These are phyloP conservation scores for Epiblema foenella DNA, from an alignment of 2,888 invertebrate species.

Conservation along the genomic window DNA sequence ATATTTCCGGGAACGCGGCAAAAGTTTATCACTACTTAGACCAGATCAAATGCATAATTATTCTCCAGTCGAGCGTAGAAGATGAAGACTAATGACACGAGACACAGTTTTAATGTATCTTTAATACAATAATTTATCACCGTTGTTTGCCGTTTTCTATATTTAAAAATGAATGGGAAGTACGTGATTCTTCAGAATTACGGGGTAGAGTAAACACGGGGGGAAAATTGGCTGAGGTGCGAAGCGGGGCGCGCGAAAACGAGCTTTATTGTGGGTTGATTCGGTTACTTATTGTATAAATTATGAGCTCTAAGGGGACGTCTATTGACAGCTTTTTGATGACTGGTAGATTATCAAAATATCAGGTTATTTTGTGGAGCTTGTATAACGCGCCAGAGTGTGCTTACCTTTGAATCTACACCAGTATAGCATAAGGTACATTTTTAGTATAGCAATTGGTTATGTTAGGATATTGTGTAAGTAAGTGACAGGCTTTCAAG, in stretches of 20 bases:
- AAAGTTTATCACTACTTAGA: background rate
- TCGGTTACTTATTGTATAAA: slow-evolving; percentile 48
- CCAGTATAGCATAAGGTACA: background rate
- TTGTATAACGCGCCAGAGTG: background rate
- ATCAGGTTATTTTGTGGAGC: slow-evolving; percentile 45
- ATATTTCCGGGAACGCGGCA: background rate
- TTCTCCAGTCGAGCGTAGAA: slow-evolving; percentile 7
- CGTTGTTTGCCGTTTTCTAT: slow-evolving; percentile 24
- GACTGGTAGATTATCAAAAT: slow-evolving; percentile 65
- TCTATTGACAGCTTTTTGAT: slow-evolving; percentile 71
- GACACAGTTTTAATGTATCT: slow-evolving; percentile 18
- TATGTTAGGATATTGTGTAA: slow-evolving; percentile 9
- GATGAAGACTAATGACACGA: slow-evolving; percentile 23
- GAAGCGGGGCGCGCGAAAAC: slow-evolving; percentile 47
- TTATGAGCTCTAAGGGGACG: slow-evolving; percentile 50
- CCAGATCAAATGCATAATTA: background rate
- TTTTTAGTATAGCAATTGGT: background rate
- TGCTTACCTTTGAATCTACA: background rate
- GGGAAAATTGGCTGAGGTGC: slow-evolving; percentile 56
- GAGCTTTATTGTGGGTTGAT: slow-evolving; percentile 45
- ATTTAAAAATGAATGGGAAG: slow-evolving; percentile 46
- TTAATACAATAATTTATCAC: slow-evolving; percentile 20
- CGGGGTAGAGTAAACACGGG: slow-evolving; percentile 66
- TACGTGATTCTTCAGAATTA: slow-evolving; percentile 57
- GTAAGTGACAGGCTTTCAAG: background rate